Evolutionary conservation across 2,888 invertebrate species (phyloP).

Genomic region (Tenthredo notha): DNA sequence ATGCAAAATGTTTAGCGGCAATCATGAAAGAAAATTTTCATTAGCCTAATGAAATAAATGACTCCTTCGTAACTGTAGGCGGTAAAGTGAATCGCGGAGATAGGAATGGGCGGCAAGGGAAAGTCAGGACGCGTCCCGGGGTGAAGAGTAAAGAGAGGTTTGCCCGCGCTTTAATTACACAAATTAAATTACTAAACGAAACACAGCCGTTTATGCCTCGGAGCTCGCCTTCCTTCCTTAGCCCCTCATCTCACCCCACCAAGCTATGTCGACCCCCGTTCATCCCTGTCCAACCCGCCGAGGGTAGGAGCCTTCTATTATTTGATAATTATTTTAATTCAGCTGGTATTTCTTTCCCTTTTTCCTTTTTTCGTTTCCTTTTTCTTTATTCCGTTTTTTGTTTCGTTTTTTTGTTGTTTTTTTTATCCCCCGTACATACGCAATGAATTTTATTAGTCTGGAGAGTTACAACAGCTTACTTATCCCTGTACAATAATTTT

Average conservation of each 20-base stretch:
- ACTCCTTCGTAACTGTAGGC: conserved; percentile 62
- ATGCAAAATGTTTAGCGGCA: conserved; percentile 58
- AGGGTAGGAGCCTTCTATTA: conserved; percentile 23
- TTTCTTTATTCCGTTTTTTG: neutral
- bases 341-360: conserved; percentile 14
- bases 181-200: conserved; percentile 72
- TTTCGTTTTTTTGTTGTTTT: neutral
- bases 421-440: neutral
- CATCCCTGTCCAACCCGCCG: conserved; percentile 18
- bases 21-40: conserved; percentile 67
- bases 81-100: conserved; percentile 55
- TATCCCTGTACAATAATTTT: neutral
- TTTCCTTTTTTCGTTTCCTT: neutral
- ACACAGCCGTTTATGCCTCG: conserved; percentile 57
- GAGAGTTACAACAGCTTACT: neutral
- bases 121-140: conserved; percentile 50
- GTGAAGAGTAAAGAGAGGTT: conserved; percentile 54
- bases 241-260: conserved; percentile 20
- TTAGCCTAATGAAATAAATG: conserved; percentile 72
- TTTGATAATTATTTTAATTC: conserved; percentile 47
- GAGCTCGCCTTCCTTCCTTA: conserved; percentile 30
- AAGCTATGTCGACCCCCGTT: conserved; percentile 23
- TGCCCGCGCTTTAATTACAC: conserved; percentile 69
- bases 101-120: conserved; percentile 55
- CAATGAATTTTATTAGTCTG: conserved; percentile 29